phyloP scores from a whole-genome alignment of 1,140 invertebrate genomes.

The Drosophila biarmipes region DNA sequence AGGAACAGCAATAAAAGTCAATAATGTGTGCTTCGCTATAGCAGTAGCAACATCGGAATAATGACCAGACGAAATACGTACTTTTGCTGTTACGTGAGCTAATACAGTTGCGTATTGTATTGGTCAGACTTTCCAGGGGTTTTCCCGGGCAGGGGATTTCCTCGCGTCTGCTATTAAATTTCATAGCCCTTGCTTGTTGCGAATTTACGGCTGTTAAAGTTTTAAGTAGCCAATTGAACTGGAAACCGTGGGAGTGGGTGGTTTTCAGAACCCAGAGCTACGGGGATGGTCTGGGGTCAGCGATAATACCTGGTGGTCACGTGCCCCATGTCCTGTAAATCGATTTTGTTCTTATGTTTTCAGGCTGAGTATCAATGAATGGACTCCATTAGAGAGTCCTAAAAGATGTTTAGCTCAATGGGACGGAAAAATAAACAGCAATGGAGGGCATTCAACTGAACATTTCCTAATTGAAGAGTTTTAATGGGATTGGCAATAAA shows the following conservation, averaged over 20 bases:
- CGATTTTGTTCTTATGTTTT: constrained; percentile 38
- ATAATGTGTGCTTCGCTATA: constrained; percentile 66
- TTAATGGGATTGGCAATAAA: constrained; percentile 15
- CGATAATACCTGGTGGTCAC: constrained; percentile 43
- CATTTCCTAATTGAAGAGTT: constrained; percentile 13
- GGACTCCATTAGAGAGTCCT: constrained; percentile 33
- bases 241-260: constrained; percentile 15
- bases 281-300: constrained; percentile 4
- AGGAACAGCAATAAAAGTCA: constrained; percentile 70
- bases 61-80: constrained; percentile 22
- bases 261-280: neutral
- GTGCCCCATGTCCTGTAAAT: constrained; percentile 51
- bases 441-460: neutral
- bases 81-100: constrained; percentile 65
- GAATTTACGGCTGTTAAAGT: constrained; percentile 75
- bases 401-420: constrained; percentile 40
- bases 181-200: constrained; percentile 73
- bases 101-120: constrained; percentile 74
- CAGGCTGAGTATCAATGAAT: constrained; percentile 28
- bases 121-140: constrained; percentile 36
- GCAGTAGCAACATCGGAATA: constrained; percentile 24
- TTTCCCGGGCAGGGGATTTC: constrained; percentile 14
- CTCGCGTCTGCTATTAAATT: constrained; percentile 71
- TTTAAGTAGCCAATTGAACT: constrained; percentile 69
- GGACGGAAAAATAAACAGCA: constrained; percentile 20